Evolutionary conservation across 2,888 invertebrate genomes (phyloP), one percentile per base, ranked within the genome.

Genomic region (Eupsilia transversa): DNA sequence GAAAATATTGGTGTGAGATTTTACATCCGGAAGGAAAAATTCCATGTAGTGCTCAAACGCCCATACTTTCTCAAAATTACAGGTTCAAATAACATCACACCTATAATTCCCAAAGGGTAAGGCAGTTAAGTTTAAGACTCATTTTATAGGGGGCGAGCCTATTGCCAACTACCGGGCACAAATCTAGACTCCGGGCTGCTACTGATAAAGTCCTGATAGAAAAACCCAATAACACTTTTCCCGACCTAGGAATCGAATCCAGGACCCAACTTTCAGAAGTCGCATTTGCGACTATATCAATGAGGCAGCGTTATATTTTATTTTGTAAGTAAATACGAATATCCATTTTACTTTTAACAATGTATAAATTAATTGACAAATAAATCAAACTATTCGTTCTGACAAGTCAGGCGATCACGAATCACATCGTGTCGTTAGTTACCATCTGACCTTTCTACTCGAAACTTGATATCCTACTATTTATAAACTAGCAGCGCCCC

Each of bases 341-440:
- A 61, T 27, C 41, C 30, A 41, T 17, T 17, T 17, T 17, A 10
- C 4, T 9, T 0, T 27, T 9, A 46, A 27, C 46, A 35, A 14
- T 14, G 35, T 65, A 46, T n/a, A 17, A 43, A 41, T 70, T 41
- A 33, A 9, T 54, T 14, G 14, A 38, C 7, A 33, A 41, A 54
- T 70, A 30, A 54, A 70, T 54, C n/a, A 43, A 54, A 54, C 10
- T 12, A n/a, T 33, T 33, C n/a, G 17, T 33, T 71, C 4, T 5
- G 20, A 52, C 9, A 20, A 27, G 27, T 54, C 71, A 72, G 14
- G 27, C 9, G 5, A 70, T 69, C 33, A 71, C n/a, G 9, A 54
- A 33, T 41, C 9, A 33, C 9, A 41, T 27, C 7, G 23, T n/a
- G 41, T 23, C 23, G 23, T 35, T 23, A 20, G 2, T 43, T 2